These are phyloP conservation scores for Hipparchia sbordonii DNA, from an alignment of 2,888 invertebrate species.

Conservation along the genomic window DNA sequence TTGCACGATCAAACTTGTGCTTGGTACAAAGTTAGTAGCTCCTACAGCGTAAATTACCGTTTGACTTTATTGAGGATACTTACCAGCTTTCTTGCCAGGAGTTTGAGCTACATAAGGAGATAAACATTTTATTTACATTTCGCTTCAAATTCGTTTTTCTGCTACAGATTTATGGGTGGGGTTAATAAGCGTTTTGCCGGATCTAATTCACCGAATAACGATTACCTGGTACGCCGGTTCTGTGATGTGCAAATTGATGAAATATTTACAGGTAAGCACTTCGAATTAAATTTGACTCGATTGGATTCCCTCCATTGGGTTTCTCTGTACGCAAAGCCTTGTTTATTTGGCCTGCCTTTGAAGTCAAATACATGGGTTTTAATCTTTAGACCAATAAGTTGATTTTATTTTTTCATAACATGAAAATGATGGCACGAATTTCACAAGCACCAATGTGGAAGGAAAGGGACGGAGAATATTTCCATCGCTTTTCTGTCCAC, in stretches of 20 bases:
- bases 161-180: conserved; percentile 93
- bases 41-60: too few relatives aligned
- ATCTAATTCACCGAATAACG: conserved; percentile 94
- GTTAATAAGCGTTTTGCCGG: conserved; percentile 93
- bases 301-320: conserved; percentile 5
- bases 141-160: conserved; percentile 25
- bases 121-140: background rate
- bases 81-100: too few relatives aligned
- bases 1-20: too few relatives aligned
- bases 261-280: conserved; percentile 87
- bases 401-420: too few relatives aligned
- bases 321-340: background rate
- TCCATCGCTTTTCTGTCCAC: too few relatives aligned
- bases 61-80: too few relatives aligned
- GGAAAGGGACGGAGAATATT: too few relatives aligned
- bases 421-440: too few relatives aligned
- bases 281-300: conserved; percentile 3
- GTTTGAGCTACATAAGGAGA: background rate
- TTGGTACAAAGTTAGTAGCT: too few relatives aligned
- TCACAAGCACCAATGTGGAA: too few relatives aligned
- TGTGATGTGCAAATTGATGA: conserved; percentile 92
- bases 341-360: background rate
- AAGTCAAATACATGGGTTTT: background rate
- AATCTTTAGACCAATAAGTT: too few relatives aligned
- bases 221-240: conserved; percentile 95